phyloP scores from a whole-genome alignment of 2,888 invertebrate species.

The Leistus spinibarbis region DNA sequence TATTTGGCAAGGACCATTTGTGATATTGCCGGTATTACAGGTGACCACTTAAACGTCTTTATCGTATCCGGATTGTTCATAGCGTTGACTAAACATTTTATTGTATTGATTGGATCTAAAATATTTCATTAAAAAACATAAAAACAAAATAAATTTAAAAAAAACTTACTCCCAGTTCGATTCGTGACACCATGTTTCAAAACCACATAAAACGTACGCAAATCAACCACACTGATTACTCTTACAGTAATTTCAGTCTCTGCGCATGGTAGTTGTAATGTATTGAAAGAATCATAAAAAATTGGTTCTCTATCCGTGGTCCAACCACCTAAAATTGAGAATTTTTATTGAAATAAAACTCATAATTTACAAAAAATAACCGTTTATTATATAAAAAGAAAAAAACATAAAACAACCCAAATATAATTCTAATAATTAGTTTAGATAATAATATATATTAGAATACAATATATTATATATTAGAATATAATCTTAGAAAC shows the following conservation, averaged over 20 bases:
- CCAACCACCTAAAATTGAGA: slow-evolving; percentile 27
- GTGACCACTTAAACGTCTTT: neutral
- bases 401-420: neutral
- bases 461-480: no score
- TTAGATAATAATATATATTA: no score
- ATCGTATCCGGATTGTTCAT: slow-evolving; percentile 24
- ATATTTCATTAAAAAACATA: neutral
- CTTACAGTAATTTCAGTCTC: slow-evolving; percentile 13
- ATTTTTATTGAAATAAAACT: neutral
- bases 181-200: slow-evolving; percentile 21
- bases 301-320: slow-evolving; percentile 32
- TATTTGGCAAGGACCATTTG: slow-evolving; percentile 27
- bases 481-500: no score
- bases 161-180: slow-evolving; percentile 18
- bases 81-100: slow-evolving; percentile 10
- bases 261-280: slow-evolving; percentile 8
- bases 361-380: neutral
- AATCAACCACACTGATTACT: slow-evolving; percentile 17
- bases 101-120: slow-evolving; percentile 25
- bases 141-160: neutral
- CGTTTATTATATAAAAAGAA: slow-evolving; percentile 1
- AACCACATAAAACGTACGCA: slow-evolving; percentile 27
- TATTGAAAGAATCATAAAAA: slow-evolving; percentile 23
- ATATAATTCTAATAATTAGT: neutral
- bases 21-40: slow-evolving; percentile 17